Conservation (phyloP, 92 coral and sea anemone genomes). For the Palythoa caribaeorum region DNA sequence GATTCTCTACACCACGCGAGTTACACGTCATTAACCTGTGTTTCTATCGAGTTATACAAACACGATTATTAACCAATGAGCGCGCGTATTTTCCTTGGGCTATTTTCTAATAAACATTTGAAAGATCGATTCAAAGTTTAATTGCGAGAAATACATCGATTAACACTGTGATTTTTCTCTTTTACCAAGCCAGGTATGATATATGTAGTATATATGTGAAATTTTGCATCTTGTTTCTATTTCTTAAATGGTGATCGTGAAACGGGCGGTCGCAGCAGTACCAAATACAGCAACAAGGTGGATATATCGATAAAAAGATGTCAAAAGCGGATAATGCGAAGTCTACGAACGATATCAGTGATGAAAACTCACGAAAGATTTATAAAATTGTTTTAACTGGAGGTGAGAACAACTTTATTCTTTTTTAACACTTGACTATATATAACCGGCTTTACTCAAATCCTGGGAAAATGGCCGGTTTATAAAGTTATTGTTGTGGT, state of each 20-base stretch:
- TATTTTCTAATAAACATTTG: too few relatives aligned
- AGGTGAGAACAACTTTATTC: slow-evolving; percentile 68
- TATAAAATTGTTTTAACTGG: slow-evolving; percentile 94
- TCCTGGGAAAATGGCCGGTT: neutral
- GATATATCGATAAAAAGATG: neutral
- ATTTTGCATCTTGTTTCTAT: neutral
- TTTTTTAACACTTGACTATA: neutral
- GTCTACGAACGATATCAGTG: neutral
- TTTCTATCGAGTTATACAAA: too few relatives aligned
- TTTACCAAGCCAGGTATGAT: neutral
- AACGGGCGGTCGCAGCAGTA: neutral
- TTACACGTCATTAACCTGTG: too few relatives aligned
- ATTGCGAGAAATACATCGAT: neutral
- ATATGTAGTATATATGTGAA: neutral
- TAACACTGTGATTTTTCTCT: neutral
- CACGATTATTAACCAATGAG: too few relatives aligned
- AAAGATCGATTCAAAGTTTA: too few relatives aligned
- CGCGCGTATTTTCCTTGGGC: too few relatives aligned
- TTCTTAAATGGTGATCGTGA: neutral
- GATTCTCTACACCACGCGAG: too few relatives aligned
- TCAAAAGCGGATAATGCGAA: neutral
- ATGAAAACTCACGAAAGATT: slow-evolving; percentile 51
- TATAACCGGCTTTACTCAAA: neutral
- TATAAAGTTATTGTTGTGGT: neutral
- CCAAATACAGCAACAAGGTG: neutral